phyloP scores from a whole-genome alignment of 1,140 invertebrate genomes.

The Dufourea novaeangliae region DNA sequence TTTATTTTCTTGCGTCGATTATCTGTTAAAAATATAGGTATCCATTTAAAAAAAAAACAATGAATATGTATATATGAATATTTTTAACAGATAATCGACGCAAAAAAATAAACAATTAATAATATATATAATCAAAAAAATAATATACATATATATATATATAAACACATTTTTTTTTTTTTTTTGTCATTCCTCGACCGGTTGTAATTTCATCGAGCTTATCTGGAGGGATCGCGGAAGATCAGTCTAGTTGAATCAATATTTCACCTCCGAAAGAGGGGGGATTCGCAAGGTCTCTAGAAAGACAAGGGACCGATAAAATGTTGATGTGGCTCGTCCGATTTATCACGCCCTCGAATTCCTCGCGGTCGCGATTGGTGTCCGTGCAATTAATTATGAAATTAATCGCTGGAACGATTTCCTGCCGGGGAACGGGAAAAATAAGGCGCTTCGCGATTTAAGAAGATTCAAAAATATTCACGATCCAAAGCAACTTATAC shows the following conservation, averaged over 20 bases:
- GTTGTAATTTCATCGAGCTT: not conserved
- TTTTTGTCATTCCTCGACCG: not conserved
- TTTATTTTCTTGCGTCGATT: too few relatives aligned
- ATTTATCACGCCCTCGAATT: not conserved
- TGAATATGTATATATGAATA: too few relatives aligned
- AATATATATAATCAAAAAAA: too few relatives aligned
- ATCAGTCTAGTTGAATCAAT: not conserved
- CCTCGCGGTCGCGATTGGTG: not conserved
- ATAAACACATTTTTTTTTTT: not conserved
- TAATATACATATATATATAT: too few relatives aligned
- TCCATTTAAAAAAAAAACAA: too few relatives aligned
- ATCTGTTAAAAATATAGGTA: too few relatives aligned
- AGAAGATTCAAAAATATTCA: too few relatives aligned
- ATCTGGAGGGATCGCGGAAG: not conserved
- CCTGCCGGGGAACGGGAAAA: too few relatives aligned
- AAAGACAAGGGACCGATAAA: not conserved
- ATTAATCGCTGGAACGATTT: not conserved
- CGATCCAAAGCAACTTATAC: too few relatives aligned
- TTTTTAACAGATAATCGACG: too few relatives aligned
- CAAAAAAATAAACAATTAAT: too few relatives aligned
- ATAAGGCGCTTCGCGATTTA: too few relatives aligned
- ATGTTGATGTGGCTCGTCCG: not conserved
- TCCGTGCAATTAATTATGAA: conserved; percentile 12
- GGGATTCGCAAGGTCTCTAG: not conserved
- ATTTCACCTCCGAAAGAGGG: not conserved